Percentiles rank a stretch among this genome's conserved stretches.
Evolutionary conservation across 2,797 vertebrate species (phyloP).

Genomic region (Sebastiscus tertius): DNA sequence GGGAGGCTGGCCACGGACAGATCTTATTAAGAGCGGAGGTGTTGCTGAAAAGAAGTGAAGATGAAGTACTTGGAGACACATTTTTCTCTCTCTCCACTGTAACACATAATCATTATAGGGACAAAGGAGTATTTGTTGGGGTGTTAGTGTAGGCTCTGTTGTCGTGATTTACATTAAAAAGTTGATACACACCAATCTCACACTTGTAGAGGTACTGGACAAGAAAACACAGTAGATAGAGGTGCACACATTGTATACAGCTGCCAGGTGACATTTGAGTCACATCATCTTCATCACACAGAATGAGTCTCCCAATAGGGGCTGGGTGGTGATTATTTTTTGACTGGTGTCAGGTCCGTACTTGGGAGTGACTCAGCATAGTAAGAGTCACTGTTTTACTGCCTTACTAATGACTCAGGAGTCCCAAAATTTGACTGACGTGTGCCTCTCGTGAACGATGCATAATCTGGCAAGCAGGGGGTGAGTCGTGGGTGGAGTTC

Average conservation of each 20-base stretch:
- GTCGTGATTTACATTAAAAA: background rate
- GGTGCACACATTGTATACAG: background rate
- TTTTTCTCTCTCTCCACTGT: background rate
- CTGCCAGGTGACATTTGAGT: constrained; percentile 3
- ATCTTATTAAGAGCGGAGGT: constrained; percentile 38
- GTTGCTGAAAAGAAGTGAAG: background rate
- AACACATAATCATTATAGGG: background rate
- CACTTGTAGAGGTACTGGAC: background rate
- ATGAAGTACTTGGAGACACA: background rate
- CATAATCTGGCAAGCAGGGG: constrained; percentile 18
- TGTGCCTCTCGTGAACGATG: constrained; percentile 20
- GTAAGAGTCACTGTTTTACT: constrained; percentile 7
- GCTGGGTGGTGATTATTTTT: constrained; percentile 11
- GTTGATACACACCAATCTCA: background rate
- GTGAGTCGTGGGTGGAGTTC: constrained; percentile 31
- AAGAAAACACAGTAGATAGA: background rate
- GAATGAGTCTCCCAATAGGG: background rate
- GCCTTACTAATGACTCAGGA: constrained; percentile 18
- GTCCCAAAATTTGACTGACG: constrained; percentile 37
- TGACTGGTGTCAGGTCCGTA: constrained; percentile 12
- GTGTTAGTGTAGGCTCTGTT: background rate
- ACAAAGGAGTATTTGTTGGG: background rate
- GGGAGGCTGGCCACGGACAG: constrained; percentile 16
- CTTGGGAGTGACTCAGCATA: constrained; percentile 12
- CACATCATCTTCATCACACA: background rate